phyloP scores from a whole-genome alignment of 2,888 invertebrate species.

The Plutella xylostella region DNA sequence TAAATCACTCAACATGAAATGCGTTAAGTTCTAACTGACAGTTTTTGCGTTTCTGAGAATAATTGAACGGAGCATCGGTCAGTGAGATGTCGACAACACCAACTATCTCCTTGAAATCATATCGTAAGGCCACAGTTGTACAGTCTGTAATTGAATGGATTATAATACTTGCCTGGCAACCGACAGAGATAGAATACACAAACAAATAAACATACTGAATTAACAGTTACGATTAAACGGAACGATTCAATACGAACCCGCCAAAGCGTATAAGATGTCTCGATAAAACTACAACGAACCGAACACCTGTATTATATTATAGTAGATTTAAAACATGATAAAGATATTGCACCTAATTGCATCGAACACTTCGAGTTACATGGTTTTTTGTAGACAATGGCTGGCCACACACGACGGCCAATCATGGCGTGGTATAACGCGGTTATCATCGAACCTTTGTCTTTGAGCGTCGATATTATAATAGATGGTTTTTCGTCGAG shows the following conservation, averaged over 20 bases:
- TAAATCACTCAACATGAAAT: constrained; percentile 15
- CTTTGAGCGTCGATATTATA: constrained; percentile 42
- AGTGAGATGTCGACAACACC: not conserved
- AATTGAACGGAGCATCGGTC: constrained; percentile 9
- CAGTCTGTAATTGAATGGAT: not conserved
- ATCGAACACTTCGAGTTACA: constrained; percentile 23
- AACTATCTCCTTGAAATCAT: no score
- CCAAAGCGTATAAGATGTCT: constrained; percentile 21
- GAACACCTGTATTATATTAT: constrained; percentile 21
- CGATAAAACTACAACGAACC: constrained; percentile 19
- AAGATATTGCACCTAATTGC: constrained; percentile 43
- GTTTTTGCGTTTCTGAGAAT: constrained; percentile 17
- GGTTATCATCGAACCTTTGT: constrained; percentile 31
- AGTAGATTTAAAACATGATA: constrained; percentile 25
- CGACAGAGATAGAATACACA: no score
- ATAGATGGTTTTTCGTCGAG: constrained; percentile 29
- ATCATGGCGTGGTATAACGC: constrained; percentile 37
- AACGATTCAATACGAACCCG: constrained; percentile 11
- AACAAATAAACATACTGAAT: not conserved
- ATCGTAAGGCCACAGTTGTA: not conserved
- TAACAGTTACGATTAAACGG: constrained; percentile 12
- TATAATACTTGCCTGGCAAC: not conserved
- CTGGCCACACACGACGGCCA: constrained; percentile 57
- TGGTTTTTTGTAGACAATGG: constrained; percentile 24
- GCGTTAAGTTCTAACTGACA: constrained; percentile 14